Conservation (phyloP, 2,113 vertebrate genomes). For the Motacilla alba region DNA sequence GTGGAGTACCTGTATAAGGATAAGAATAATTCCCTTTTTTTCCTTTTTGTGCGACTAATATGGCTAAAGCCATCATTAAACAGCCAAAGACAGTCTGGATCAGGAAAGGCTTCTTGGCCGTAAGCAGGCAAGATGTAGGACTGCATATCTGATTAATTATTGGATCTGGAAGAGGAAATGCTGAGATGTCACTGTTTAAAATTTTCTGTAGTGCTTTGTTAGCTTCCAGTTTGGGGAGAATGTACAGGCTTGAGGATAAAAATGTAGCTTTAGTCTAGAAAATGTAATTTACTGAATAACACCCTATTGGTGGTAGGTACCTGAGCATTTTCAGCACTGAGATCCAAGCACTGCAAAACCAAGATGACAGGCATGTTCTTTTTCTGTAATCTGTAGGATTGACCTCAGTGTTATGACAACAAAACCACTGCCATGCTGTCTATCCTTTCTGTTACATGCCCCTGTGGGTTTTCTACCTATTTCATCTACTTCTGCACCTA, state of each 20-base stretch:
- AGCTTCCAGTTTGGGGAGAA: neutral
- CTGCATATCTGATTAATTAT: neutral
- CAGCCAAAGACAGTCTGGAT: neutral
- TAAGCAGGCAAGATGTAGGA: neutral
- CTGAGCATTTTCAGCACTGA: neutral
- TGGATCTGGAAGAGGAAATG: neutral
- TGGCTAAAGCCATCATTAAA: neutral
- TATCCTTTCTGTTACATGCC: neutral
- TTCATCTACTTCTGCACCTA: neutral
- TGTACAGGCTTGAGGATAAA: neutral
- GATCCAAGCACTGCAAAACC: neutral
- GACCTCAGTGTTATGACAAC: neutral
- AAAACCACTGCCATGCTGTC: neutral
- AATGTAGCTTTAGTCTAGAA: neutral
- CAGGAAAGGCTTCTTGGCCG: neutral
- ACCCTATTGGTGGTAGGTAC: neutral
- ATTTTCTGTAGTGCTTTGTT: neutral
- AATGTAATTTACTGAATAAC: neutral
- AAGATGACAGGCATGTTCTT: neutral
- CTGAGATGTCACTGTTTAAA: neutral
- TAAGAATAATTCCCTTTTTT: neutral
- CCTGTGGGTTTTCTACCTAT: neutral
- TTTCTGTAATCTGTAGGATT: neutral
- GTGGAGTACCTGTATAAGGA: neutral
- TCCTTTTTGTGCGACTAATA: accelerated